Evolutionary conservation across 2,113 vertebrate genomes (phyloP).

Genomic region (Phalacrocorax brasilianus): DNA sequence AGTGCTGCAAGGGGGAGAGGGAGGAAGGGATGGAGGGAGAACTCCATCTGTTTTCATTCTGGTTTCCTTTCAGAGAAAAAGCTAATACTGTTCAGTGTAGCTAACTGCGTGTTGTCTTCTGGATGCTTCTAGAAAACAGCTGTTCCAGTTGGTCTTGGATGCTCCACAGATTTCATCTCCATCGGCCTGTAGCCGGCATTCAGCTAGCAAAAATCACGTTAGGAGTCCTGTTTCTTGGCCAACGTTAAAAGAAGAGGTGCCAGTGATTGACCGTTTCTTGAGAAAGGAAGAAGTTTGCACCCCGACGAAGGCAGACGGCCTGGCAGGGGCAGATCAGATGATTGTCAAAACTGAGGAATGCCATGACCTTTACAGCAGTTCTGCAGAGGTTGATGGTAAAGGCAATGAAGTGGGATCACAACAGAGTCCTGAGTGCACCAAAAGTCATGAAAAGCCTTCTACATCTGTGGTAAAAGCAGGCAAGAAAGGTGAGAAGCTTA

Average conservation of each 20-base stretch:
- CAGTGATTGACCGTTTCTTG: conserved; percentile 66
- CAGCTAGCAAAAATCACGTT: conserved; percentile 51
- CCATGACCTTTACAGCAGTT: background rate
- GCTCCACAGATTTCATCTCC: conserved; percentile 74
- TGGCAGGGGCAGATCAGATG: background rate
- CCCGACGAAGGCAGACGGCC: background rate
- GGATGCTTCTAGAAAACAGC: conserved; percentile 74
- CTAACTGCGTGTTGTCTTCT: background rate
- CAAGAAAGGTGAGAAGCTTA: conserved; percentile 79
- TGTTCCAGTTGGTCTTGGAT: conserved; percentile 76
- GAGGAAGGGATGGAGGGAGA: background rate
- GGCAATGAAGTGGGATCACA: background rate
- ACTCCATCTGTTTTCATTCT: background rate
- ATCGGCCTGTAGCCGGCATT: conserved; percentile 7
- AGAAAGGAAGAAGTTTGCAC: conserved; percentile 4
- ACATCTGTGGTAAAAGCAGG: conserved; percentile 73
- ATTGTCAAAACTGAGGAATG: background rate
- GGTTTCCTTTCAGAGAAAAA: background rate
- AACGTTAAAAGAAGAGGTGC: conserved; percentile 39
- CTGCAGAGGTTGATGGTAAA: background rate
- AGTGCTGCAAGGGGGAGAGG: background rate
- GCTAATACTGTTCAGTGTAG: rapidly evolving
- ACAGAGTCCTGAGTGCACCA: background rate
- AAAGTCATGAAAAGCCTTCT: conserved; percentile 69
- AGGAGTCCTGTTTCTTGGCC: background rate